Evolutionary conservation across 2,797 vertebrate genomes (phyloP).

Genomic region (Microchirus variegatus): DNA sequence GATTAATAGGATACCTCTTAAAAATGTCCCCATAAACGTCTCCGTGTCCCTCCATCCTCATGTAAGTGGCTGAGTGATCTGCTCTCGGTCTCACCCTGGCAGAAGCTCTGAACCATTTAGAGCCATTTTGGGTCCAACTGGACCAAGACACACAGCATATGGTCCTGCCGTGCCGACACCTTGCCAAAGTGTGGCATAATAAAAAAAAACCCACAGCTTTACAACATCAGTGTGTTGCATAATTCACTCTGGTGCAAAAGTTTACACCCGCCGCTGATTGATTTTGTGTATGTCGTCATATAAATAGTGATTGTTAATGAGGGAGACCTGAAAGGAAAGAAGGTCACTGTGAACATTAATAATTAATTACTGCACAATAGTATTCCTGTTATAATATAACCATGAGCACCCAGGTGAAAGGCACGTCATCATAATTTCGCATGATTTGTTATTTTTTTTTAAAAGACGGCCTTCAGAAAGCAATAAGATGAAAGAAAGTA

Average conservation of each 20-base stretch:
- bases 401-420: too few relatives aligned
- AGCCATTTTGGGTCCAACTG: constrained; percentile 57
- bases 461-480: too few relatives aligned
- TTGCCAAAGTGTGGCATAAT: constrained; percentile 48
- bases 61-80: constrained; percentile 40
- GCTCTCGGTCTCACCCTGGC: constrained; percentile 46
- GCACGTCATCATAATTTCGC: too few relatives aligned
- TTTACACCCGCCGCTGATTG: constrained; percentile 5
- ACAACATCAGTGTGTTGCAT: constrained; percentile 8
- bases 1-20: constrained; percentile 29
- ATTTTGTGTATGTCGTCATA: constrained; percentile 8
- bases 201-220: constrained; percentile 36
- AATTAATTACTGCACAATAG: background rate
- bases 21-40: constrained; percentile 30
- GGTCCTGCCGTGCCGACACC: constrained; percentile 54
- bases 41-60: constrained; percentile 15
- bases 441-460: too few relatives aligned
- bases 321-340: background rate
- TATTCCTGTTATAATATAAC: background rate
- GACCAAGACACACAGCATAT: constrained; percentile 61
- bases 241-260: background rate
- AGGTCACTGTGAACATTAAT: background rate
- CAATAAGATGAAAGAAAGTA: too few relatives aligned
- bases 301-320: background rate
- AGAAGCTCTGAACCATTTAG: constrained; percentile 47